Base-by-base conservation (phyloP, 1,140 invertebrate genomes). In the Calliphora vicina region DNA sequence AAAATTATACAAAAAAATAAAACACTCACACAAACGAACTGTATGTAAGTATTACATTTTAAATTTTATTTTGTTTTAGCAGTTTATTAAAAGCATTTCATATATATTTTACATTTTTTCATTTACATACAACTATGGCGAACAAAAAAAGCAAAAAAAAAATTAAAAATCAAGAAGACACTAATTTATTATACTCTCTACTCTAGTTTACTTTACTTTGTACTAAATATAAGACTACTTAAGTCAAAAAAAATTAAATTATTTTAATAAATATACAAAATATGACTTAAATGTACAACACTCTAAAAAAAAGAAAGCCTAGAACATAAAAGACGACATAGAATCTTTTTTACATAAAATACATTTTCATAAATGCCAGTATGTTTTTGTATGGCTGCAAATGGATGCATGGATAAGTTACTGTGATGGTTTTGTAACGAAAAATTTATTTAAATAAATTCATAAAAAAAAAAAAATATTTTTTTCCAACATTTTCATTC, bases 21-120 rank as follows among this genome's bases (percentile, higher is more conserved):
- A 57, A 57, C 17, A 3, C 0, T 13, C 12, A 15, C 5, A 5
- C 5, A 35, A 1, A 35, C 5, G 45, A 35, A 35, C 35, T 35
- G 50, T 57, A 17, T 57, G 13, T 57, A 15, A 15, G 45, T 57
- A 13, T 57, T 57, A n/a, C 50, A 57, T 57, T 57, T 17, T 1
- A 57, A 57, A 57, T 57, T 57, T 57, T 57, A 17, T n/a, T 12
- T 45, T 13, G n/a, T n/a, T 57, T 57, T 57, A 57, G 50, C 50
- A 57, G 50, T 57, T 57, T 57, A 57, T 57, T 57, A 57, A 57
- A 57, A 57, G 50, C 50, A 57, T 57, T 57, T 57, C 50, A 57
- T 57, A 57, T 57, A 57, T 15, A 57, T 17, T 57, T 57, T 57
- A n/a, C 50, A n/a, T 57, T 57, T 57, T n/a, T 57, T 57, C 50